Evolutionary conservation across 2,888 invertebrate species (phyloP), one percentile per base, ranked within the genome.

Genomic region (Yponomeuta malinellus): DNA sequence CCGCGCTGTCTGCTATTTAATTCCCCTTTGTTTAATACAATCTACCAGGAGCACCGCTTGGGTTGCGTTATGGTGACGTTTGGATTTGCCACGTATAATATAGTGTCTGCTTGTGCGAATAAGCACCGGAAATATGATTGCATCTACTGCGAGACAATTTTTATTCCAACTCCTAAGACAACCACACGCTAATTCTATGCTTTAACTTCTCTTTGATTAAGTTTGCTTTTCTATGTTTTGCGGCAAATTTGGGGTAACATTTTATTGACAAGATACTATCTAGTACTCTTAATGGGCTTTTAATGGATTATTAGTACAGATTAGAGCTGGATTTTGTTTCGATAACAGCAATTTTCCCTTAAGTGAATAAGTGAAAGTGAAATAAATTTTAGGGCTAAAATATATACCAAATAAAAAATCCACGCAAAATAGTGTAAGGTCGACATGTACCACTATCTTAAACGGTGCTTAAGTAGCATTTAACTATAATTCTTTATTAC

Each of bases 11-110:
- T 84, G 80, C 83, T 83, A 81, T 84, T 85, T 86, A 86, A 86
- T 86, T 80, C 84, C 79, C 83, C 82, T 85, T 86, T 87, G 83
- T 85, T 85, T 84, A 75, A 84, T 84, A 83, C 81, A 84, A 86
- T 87, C 86, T 85, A 85, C 85, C 75, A 79, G 78, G 83, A 83
- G 79, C 83, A 81, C 82, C 75, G 78, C 80, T 78, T 78, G 79
- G 81, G 85, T 83, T 81, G 81, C 81, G 81, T 83, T 87, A 84
- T 81, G 82, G 84, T 83, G 85, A 86, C 86, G 84, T 85, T 79
- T 78, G 77, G 78, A 78, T 79, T 78, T 79, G 74, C 76, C 72
- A 74, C 74, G 74, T 81, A 79, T 82, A 82, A 83, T 82, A 83
- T 81, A 81, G 79, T 78, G 79, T 76, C 52, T 59, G 78, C 78